Conservation (phyloP, 2,888 invertebrate species). For the Dicranocentrus wangi region DNA sequence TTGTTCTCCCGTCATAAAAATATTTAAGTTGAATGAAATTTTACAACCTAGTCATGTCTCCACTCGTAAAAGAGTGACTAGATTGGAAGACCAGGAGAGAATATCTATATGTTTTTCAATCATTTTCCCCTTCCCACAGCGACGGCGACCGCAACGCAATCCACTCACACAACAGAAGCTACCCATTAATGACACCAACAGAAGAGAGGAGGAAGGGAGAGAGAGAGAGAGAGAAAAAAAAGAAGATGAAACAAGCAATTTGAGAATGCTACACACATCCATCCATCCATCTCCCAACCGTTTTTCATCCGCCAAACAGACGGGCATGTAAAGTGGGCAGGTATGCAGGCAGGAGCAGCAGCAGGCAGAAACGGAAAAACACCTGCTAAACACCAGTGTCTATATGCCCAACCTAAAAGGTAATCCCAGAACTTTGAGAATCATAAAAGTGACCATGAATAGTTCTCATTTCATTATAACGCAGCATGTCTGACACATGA, state of each 20-base stretch:
- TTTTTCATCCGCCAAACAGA: neutral
- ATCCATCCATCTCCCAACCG: neutral
- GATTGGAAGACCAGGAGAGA: neutral
- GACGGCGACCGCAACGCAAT: no score
- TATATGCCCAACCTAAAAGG: neutral
- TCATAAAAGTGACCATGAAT: conserved; percentile 59
- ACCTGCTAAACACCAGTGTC: conserved; percentile 38
- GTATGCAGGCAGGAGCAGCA: no score
- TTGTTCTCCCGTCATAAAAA: conserved; percentile 36
- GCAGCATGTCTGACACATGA: conserved; percentile 43
- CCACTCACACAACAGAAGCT: no score
- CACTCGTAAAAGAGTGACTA: conserved; percentile 25
- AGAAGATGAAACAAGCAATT: neutral
- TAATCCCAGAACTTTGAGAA: conserved; percentile 14
- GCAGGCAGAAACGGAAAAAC: conserved; percentile 31
- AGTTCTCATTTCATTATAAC: conserved; percentile 55
- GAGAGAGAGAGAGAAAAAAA: neutral
- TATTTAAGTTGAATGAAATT: conserved; percentile 35
- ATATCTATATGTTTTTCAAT: neutral
- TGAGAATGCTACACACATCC: neutral
- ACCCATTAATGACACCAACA: no score
- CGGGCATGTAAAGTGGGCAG: neutral
- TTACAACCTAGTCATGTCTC: conserved; percentile 47
- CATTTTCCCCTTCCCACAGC: neutral
- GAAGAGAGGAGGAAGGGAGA: neutral